phyloP scores from a whole-genome alignment of 1,140 invertebrate species.

The Conopomorpha cramerella region DNA sequence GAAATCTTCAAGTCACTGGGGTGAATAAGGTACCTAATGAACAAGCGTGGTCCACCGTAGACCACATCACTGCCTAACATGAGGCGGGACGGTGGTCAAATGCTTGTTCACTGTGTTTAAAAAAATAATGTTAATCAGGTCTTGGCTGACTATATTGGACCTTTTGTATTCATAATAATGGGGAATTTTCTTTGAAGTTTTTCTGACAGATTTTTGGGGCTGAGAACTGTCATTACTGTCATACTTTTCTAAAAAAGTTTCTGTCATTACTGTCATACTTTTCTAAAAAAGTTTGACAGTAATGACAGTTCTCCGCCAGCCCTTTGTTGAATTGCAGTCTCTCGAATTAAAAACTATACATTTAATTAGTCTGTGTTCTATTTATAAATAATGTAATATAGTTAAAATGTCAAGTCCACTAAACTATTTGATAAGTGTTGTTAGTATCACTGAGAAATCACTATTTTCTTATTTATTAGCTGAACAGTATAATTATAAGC shows the following conservation, averaged over 20 bases:
- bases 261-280: conserved; percentile 34
- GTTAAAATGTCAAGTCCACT: conserved; percentile 14
- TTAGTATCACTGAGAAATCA: conserved; percentile 21
- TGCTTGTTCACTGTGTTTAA: too few relatives aligned
- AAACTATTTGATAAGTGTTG: conserved; percentile 16
- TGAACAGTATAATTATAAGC: conserved; percentile 26
- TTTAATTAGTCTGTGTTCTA: not conserved
- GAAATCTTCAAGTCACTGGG: too few relatives aligned
- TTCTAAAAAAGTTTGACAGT: not conserved
- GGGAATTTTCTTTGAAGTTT: conserved; percentile 6
- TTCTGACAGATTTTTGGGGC: conserved; percentile 53
- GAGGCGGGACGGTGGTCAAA: too few relatives aligned
- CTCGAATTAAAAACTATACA: not conserved
- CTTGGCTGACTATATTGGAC: too few relatives aligned
- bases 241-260: conserved; percentile 46
- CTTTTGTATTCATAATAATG: not conserved
- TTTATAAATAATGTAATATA: too few relatives aligned
- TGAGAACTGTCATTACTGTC: conserved; percentile 24
- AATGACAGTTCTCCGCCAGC: too few relatives aligned
- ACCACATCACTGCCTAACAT: too few relatives aligned
- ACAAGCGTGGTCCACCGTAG: too few relatives aligned
- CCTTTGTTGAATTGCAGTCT: too few relatives aligned
- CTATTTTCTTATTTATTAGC: conserved; percentile 42
- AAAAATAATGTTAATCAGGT: too few relatives aligned
- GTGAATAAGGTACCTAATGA: too few relatives aligned